Evolutionary conservation across 2,113 vertebrate species (phyloP), one percentile per base, ranked within the genome.

Genomic region (Ptilonorhynchus violaceus): DNA sequence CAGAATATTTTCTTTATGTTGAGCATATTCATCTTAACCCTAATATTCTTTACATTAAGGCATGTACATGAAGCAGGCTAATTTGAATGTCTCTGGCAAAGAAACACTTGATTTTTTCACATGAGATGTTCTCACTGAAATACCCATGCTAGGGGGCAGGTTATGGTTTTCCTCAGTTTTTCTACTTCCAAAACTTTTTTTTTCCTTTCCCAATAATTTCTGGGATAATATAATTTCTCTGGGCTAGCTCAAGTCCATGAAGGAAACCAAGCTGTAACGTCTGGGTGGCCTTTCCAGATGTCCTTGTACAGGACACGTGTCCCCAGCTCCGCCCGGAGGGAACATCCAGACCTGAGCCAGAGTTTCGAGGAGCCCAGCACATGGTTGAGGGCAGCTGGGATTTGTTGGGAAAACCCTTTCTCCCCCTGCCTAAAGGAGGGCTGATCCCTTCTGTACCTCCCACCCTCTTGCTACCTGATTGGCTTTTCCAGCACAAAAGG

Each of bases 401-500:
- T 86, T 88, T 92, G 62, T 21, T 75, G 88, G 67, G 66, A 60
- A 95, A 94, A 91, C 3, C 21, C 15, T 41, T 39, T 31, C 37
- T 39, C 37, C 10, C 63, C 53, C 44, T 47, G 63, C 60, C 76
- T 53, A 42, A 77, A 66, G 0, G 59, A 84, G 73, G 53, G 77
- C 59, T 52, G 77, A 47, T 69, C 74, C 52, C 85, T 33, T 75
- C 88, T 37, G 67, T 67, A 86, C 17, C 88, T 84, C 93, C 85
- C 79, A 19, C 67, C 62, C 58, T 63, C 85, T 74, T 21, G 44
- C 85, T 23, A 95, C 94, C 92, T 64, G 91, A 94, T 86, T 93
- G 93, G 92, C 83, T 91, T 96, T 46, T 15, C 39, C 56, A 64
- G 5, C 86, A 95, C 88, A 97, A 96, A 94, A 90, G 76, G 64